A percentile compares a stretch with the other conserved stretches of the same genome.
These are phyloP conservation scores for Aporophyla nigra DNA, from an alignment of 2,888 invertebrate species.

Conservation along the genomic window DNA sequence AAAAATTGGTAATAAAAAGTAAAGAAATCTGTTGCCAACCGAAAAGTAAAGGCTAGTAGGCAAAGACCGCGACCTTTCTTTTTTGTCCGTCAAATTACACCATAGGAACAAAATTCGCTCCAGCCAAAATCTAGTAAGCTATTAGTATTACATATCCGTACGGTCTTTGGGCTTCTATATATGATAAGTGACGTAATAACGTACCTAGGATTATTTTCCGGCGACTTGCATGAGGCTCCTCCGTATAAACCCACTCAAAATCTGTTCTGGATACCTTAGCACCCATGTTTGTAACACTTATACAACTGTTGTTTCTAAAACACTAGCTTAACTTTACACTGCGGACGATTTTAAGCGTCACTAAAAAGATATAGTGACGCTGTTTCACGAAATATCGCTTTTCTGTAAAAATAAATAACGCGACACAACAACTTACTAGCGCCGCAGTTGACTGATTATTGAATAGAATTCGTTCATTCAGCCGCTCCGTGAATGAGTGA, in stretches of 20 bases:
- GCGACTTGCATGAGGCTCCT: conserved; percentile 99
- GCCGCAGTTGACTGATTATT: conserved; percentile 35
- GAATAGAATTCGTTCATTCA: conserved; percentile 16
- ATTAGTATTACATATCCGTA: conserved; percentile 23
- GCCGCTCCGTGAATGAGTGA: conserved; percentile 8
- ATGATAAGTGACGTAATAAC: conserved; percentile 79
- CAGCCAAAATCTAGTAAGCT: conserved; percentile 20
- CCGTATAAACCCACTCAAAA: conserved; percentile 99
- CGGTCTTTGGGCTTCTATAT: conserved; percentile 26
- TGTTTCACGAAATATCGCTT: conserved; percentile 24
- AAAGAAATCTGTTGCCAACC: conserved; percentile 1
- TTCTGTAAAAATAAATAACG: conserved; percentile 12
- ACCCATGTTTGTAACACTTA: conserved; percentile 93
- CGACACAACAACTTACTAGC: conserved; percentile 9
- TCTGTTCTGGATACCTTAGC: conserved; percentile 97
- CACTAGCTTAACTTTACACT: conserved; percentile 45
- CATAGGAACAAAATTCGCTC: not conserved
- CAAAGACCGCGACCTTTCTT: not conserved
- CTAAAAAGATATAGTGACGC: conserved; percentile 10
- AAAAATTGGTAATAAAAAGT: not conserved
- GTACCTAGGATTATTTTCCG: conserved; percentile 97
- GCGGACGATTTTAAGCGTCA: conserved; percentile 1
- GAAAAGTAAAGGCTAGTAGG: not conserved
- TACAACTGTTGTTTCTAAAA: conserved; percentile 27
- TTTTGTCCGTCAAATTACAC: conserved; percentile 1